phyloP scores from a whole-genome alignment of 2,888 invertebrate species.

The Amiota mariae region DNA sequence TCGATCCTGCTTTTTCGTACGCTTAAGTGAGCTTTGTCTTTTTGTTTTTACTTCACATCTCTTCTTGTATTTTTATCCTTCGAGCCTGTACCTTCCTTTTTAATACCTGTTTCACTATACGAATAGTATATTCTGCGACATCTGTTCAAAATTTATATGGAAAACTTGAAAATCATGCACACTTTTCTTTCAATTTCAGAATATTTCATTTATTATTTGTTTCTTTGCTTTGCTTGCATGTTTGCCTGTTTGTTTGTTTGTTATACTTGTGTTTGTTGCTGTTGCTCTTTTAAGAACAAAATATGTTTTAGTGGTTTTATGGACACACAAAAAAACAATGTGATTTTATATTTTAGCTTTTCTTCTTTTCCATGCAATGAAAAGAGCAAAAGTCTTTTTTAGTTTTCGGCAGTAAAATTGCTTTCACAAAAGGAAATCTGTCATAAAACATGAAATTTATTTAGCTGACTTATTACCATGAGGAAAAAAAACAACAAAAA shows the following conservation, averaged over 20 bases:
- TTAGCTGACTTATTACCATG: slow-evolving; percentile 19
- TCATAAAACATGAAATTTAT: slow-evolving; percentile 25
- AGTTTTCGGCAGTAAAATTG: slow-evolving; percentile 16
- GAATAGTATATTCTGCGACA: slow-evolving; percentile 38
- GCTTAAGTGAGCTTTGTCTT: not conserved
- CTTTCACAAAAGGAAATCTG: slow-evolving; percentile 4
- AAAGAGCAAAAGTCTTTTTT: no score
- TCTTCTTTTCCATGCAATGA: slow-evolving; percentile 2
- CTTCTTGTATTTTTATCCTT: not conserved
- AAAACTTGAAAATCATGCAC: slow-evolving; percentile 54
- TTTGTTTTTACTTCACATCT: not conserved
- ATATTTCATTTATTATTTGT: slow-evolving; percentile 6
- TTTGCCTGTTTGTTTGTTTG: no score
- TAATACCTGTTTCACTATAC: slow-evolving; percentile 14
- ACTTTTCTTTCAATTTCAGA: slow-evolving; percentile 45
- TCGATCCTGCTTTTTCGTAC: not conserved
- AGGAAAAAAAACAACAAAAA: not conserved
- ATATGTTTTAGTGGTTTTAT: slow-evolving; percentile 20
- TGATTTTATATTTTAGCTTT: not conserved
- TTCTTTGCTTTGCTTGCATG: no score
- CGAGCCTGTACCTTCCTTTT: slow-evolving; percentile 6
- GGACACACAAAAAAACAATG: not conserved
- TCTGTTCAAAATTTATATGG: slow-evolving; percentile 62
- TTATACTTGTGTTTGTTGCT: not conserved
- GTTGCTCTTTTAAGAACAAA: not conserved